Evolutionary conservation across 2,113 vertebrate species (phyloP).

Genomic region (Maccullochella peelii): DNA sequence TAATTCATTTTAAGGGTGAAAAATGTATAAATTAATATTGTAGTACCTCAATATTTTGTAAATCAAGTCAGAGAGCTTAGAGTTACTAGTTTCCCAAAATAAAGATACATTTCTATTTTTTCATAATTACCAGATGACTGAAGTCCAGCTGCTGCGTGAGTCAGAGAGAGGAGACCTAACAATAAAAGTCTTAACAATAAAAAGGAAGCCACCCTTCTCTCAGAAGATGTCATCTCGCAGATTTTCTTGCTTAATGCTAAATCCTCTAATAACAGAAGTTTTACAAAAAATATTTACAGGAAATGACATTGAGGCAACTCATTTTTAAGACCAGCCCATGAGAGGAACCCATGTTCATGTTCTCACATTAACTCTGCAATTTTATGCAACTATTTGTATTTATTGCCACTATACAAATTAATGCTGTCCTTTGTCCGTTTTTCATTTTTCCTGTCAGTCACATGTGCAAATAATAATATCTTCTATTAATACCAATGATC

Average conservation of each 20-base stretch:
- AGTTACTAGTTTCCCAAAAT: not conserved
- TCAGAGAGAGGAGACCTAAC: constrained; percentile 29
- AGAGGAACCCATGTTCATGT: not conserved
- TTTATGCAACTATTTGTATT: too few relatives aligned
- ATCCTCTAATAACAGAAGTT: not conserved
- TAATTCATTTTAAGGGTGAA: not conserved
- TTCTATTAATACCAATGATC: not conserved
- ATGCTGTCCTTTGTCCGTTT: not conserved
- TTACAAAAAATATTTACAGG: constrained; percentile 25
- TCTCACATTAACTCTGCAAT: too few relatives aligned
- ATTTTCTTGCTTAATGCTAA: constrained; percentile 15
- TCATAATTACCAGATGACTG: constrained; percentile 59
- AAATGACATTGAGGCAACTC: constrained; percentile 40
- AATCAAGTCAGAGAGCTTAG: not conserved
- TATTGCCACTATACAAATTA: too few relatives aligned
- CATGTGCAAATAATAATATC: not conserved
- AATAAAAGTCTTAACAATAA: constrained; percentile 22
- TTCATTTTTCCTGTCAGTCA: not conserved
- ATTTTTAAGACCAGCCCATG: not conserved
- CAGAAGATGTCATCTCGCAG: not conserved
- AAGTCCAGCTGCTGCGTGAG: constrained; percentile 22
- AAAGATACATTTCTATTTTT: not conserved
- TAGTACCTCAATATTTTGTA: not conserved
- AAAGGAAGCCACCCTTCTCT: constrained; percentile 34
- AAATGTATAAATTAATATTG: fast-evolving